These are phyloP conservation scores for Amblyopsis rosae DNA, from an alignment of 2,113 vertebrate genomes.

Conservation along the genomic window DNA sequence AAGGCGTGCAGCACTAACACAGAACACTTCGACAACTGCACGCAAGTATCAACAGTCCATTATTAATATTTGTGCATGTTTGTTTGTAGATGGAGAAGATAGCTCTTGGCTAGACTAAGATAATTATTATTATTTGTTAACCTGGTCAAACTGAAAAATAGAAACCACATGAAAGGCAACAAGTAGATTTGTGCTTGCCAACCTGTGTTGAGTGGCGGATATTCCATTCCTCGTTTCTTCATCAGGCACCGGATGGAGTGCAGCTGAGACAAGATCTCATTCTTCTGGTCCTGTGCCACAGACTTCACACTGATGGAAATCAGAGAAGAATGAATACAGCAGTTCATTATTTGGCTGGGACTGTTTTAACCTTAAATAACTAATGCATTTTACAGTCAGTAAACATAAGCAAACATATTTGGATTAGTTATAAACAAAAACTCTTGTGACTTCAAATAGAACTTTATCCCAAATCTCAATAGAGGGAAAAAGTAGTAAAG, in stretches of 20 bases:
- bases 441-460: no score
- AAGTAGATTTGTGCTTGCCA: slow-evolving; percentile 68
- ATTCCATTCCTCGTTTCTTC: slow-evolving; percentile 91
- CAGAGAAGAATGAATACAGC: not conserved
- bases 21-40: not conserved
- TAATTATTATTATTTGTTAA: not conserved
- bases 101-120: not conserved
- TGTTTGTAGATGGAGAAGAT: no score
- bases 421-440: no score
- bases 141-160: not conserved
- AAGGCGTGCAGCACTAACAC: not conserved
- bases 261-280: slow-evolving; percentile 91
- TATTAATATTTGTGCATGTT: not conserved
- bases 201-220: slow-evolving; percentile 77
- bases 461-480: no score
- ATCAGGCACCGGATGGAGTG: slow-evolving; percentile 87
- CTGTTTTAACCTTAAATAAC: no score
- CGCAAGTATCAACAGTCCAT: not conserved
- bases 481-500: no score
- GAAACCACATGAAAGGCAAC: not conserved
- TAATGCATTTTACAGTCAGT: no score
- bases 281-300: slow-evolving; percentile 88
- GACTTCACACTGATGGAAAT: slow-evolving; percentile 80
- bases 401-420: no score
- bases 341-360: no score